A percentile compares a stretch with the other conserved stretches of the same genome.
These are phyloP conservation scores for Heliocidaris tuberculata DNA, from an alignment of 35 echinoderm and acorn worm genomes.

Conservation along the genomic window DNA sequence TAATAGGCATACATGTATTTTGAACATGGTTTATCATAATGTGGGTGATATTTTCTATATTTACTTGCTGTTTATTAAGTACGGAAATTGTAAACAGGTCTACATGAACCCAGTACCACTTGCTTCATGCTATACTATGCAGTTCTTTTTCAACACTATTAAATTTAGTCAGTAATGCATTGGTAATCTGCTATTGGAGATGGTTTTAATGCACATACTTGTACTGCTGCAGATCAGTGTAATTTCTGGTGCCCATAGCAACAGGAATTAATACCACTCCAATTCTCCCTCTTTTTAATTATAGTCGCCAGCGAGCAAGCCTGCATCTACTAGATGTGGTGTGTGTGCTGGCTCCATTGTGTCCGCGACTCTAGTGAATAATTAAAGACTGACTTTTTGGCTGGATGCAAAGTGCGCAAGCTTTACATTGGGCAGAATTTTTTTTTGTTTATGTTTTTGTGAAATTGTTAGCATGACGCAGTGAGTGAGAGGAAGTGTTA, in stretches of 20 bases:
- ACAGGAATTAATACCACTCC: background rate
- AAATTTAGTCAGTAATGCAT: background rate
- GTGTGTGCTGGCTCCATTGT: background rate
- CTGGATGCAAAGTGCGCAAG: background rate
- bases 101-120: too few relatives aligned
- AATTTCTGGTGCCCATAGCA: background rate
- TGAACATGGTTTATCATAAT: too few relatives aligned
- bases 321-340: background rate
- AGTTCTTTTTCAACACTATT: too few relatives aligned
- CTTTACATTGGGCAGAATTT: too few relatives aligned
- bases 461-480: background rate
- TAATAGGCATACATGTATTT: too few relatives aligned
- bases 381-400: background rate
- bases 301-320: background rate
- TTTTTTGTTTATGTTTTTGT: too few relatives aligned
- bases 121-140: too few relatives aligned
- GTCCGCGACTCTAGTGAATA: background rate
- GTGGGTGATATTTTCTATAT: too few relatives aligned
- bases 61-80: too few relatives aligned
- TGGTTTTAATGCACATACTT: background rate
- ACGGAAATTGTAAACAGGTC: too few relatives aligned
- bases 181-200: background rate
- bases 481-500: background rate
- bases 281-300: background rate
- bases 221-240: background rate